These are phyloP conservation scores for Dissostichus mawsoni DNA, from an alignment of 2,113 vertebrate genomes.

Conservation along the genomic window DNA sequence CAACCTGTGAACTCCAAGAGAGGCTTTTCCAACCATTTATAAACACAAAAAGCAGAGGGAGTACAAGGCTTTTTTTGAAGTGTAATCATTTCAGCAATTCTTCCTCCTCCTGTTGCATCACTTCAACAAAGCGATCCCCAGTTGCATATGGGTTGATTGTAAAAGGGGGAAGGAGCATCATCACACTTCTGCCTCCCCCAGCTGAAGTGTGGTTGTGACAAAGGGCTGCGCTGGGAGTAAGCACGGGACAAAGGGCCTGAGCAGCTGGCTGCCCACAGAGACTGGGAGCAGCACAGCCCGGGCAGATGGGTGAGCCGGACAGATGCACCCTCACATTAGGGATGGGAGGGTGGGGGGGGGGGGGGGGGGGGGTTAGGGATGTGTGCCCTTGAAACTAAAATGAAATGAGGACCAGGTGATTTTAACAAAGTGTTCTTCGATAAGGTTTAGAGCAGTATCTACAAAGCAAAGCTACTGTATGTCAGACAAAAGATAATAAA, in stretches of 20 bases:
- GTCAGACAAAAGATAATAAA: neutral
- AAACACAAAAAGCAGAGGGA: neutral
- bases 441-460: conserved; percentile 6
- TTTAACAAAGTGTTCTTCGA: neutral
- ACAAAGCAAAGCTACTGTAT: neutral
- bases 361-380: neutral
- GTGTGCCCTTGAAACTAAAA: conserved; percentile 31
- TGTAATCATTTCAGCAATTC: neutral
- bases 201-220: conserved; percentile 66
- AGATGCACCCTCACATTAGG: conserved; percentile 62
- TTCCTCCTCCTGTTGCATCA: neutral
- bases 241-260: conserved; percentile 74
- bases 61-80: neutral
- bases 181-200: conserved; percentile 45
- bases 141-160: conserved; percentile 50
- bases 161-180: conserved; percentile 47
- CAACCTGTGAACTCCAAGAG: conserved; percentile 21
- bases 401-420: conserved; percentile 25
- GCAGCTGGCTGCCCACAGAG: conserved; percentile 76
- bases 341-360: neutral
- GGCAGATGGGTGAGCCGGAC: conserved; percentile 70
- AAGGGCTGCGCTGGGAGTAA: conserved; percentile 68
- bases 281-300: conserved; percentile 56
- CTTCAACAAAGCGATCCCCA: conserved; percentile 35
- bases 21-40: neutral